Conservation (phyloP, 1,140 invertebrate genomes). For the Drosophila nigrodunni region DNA sequence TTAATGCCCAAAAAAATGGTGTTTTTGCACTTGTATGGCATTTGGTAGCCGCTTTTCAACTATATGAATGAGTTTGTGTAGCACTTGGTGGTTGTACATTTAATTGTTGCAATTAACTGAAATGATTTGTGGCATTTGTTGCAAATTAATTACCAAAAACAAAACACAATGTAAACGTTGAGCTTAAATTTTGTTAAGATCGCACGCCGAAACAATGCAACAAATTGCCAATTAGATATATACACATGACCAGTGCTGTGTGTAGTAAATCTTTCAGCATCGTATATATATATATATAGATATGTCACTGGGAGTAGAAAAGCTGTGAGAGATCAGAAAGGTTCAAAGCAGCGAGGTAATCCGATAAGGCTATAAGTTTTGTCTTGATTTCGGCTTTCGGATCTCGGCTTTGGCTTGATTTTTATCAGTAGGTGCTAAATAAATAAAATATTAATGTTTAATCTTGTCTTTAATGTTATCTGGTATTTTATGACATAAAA, state of each 20-base stretch:
- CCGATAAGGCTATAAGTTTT: slow-evolving; percentile 42
- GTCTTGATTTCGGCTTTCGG: neutral
- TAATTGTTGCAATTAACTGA: slow-evolving; percentile 64
- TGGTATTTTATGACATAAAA: slow-evolving; percentile 51
- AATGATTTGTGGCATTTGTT: slow-evolving; percentile 55
- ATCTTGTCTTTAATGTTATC: slow-evolving; percentile 24
- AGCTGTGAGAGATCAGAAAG: slow-evolving; percentile 16
- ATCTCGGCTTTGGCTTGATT: slow-evolving; percentile 11
- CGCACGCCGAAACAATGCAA: slow-evolving; percentile 62
- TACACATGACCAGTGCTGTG: too few relatives aligned
- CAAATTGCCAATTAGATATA: slow-evolving; percentile 53
- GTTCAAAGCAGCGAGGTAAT: slow-evolving; percentile 61
- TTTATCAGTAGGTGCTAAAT: slow-evolving; percentile 66
- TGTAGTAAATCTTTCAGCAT: neutral
- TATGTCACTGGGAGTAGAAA: slow-evolving; percentile 32
- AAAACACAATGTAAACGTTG: slow-evolving; percentile 38
- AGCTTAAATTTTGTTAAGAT: slow-evolving; percentile 31
- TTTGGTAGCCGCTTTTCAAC: slow-evolving; percentile 27
- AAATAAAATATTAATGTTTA: slow-evolving; percentile 50
- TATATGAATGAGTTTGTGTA: slow-evolving; percentile 72
- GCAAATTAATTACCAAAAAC: slow-evolving; percentile 63
- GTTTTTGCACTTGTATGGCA: slow-evolving; percentile 55
- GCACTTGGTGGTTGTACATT: slow-evolving; percentile 61
- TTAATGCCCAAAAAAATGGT: slow-evolving; percentile 45
- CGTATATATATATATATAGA: slow-evolving; percentile 5